Conservation (phyloP, 2,888 invertebrate genomes). For the Oxystoma pomonae region DNA sequence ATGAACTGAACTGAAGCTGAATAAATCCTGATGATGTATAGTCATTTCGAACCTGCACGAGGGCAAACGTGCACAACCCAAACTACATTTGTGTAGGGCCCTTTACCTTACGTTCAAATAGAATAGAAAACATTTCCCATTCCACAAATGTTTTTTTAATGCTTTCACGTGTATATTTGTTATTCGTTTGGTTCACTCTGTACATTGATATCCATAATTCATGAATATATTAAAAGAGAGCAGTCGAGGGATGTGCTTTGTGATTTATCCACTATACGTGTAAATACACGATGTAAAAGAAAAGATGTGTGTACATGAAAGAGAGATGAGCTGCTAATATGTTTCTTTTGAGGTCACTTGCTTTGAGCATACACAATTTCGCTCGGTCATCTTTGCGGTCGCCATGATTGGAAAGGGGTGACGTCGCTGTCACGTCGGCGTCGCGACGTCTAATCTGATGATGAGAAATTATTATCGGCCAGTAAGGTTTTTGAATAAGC, state of each 20-base stretch:
- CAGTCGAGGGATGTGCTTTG: not conserved
- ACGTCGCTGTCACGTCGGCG: not conserved
- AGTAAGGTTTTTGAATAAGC: too few species aligned
- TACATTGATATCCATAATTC: constrained; percentile 29
- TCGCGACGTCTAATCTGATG: too few species aligned
- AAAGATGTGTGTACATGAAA: not conserved
- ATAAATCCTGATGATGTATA: too few species aligned
- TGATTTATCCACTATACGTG: not conserved
- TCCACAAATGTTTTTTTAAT: too few species aligned
- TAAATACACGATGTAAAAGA: not conserved
- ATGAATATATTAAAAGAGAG: constrained; percentile 27
- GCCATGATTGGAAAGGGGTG: not conserved
- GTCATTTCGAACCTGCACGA: too few species aligned
- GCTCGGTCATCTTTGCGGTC: not conserved
- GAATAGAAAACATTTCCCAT: too few species aligned
- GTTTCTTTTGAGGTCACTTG: not conserved
- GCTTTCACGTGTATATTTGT: too few species aligned
- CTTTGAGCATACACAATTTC: not conserved
- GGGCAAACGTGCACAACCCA: too few species aligned
- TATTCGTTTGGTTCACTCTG: not conserved
- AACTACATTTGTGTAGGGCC: too few species aligned
- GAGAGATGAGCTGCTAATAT: not conserved
- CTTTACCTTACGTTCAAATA: too few species aligned
- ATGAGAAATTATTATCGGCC: too few species aligned
- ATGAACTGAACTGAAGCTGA: too few species aligned